Conservation (phyloP, 2,797 vertebrate genomes). For the Poecile montanus region DNA sequence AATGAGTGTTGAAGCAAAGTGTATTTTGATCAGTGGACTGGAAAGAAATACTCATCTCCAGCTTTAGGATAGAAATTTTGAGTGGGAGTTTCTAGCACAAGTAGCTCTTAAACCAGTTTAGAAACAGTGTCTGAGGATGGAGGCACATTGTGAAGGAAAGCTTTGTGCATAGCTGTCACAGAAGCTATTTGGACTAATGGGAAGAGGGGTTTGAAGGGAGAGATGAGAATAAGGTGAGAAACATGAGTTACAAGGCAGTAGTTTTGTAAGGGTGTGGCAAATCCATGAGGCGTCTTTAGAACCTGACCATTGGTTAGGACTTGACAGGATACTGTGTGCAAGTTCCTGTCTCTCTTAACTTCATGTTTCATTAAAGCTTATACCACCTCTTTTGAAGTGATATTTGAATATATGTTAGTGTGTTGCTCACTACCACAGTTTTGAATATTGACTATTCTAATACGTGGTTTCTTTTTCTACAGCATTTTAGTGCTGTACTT, state of each 20-base stretch:
- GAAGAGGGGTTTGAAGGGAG: background rate
- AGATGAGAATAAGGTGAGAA: background rate
- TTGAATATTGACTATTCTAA: background rate
- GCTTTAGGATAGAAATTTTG: background rate
- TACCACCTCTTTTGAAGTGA: background rate
- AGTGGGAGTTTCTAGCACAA: background rate
- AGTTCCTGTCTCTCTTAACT: background rate
- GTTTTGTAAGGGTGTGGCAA: background rate
- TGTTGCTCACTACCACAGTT: background rate
- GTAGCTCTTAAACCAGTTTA: background rate
- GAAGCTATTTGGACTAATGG: background rate
- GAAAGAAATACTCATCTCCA: background rate
- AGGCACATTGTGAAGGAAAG: background rate
- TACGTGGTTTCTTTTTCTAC: background rate
- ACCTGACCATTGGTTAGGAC: background rate
- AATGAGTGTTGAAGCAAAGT: background rate
- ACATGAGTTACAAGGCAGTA: background rate
- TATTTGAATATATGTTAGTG: background rate
- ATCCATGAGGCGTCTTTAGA: background rate
- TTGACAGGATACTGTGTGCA: background rate
- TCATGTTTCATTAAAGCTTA: background rate
- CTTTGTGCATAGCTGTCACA: background rate
- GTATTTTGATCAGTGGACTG: background rate
- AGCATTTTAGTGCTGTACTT: background rate
- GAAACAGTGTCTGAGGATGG: background rate